Conservation (phyloP, 2,888 invertebrate species). For the Cantharis nigra region DNA sequence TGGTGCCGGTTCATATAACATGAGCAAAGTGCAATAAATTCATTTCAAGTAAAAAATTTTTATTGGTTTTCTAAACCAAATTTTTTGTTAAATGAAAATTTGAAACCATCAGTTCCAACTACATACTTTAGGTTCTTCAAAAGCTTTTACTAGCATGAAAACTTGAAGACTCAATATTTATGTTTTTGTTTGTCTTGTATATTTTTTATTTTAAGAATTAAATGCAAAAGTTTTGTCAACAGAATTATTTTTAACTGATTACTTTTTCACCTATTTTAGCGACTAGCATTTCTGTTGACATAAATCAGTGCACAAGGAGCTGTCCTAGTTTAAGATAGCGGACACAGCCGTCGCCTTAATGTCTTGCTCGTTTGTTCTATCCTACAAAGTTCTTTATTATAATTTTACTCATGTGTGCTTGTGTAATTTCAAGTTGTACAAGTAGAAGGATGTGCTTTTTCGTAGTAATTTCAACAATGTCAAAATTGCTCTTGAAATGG, state of each 20-base stretch:
- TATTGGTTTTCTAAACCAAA: neutral
- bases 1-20: neutral
- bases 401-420: constrained; percentile 17
- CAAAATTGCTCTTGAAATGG: neutral
- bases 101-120: neutral
- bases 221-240: neutral
- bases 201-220: neutral
- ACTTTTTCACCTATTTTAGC: constrained; percentile 10
- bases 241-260: neutral
- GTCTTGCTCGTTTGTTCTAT: constrained; percentile 22
- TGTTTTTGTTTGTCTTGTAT: neutral
- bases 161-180: neutral
- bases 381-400: constrained; percentile 17
- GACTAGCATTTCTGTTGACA: constrained; percentile 10
- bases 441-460: constrained; percentile 3
- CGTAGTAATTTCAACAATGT: neutral
- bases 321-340: constrained; percentile 22
- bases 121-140: neutral
- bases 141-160: neutral
- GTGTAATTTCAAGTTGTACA: constrained; percentile 5
- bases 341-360: constrained; percentile 23
- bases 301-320: constrained; percentile 17
- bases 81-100: neutral
- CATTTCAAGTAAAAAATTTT: neutral
- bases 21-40: neutral